A percentile compares a stretch with the other conserved stretches of the same genome.
Evolutionary conservation across 2,797 vertebrate species (phyloP).

Genomic region (Loriculus beryllinus): DNA sequence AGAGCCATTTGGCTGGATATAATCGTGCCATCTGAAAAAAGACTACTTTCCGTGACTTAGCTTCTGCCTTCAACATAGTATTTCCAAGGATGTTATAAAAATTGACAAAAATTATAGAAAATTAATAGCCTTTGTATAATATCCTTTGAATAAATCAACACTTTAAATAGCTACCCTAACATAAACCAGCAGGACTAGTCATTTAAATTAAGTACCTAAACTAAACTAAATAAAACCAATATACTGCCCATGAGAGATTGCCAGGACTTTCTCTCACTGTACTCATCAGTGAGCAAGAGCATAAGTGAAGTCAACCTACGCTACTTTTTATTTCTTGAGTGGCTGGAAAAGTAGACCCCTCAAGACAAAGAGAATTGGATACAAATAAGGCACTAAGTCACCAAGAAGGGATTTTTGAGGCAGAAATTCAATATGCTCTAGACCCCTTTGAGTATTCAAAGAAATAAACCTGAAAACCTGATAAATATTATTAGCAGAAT

Average conservation of each 20-base stretch:
- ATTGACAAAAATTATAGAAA: background rate
- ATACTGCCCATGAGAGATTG: background rate
- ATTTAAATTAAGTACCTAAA: background rate
- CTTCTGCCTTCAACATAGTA: background rate
- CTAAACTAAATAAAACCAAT: background rate
- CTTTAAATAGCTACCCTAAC: background rate
- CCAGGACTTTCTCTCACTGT: background rate
- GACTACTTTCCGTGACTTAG: background rate
- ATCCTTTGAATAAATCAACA: background rate
- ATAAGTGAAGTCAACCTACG: background rate
- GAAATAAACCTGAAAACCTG: slow-evolving; percentile 5
- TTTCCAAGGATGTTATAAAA: background rate
- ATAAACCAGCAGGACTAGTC: background rate
- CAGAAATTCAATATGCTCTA: background rate
- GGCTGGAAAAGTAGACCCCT: background rate
- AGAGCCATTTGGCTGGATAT: background rate
- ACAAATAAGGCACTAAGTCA: background rate
- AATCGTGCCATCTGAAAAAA: background rate
- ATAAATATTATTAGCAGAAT: slow-evolving; percentile 2
- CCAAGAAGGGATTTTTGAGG: background rate
- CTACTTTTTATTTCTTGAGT: background rate
- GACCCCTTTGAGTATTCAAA: slow-evolving; percentile 26
- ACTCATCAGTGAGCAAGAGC: slow-evolving; percentile 1
- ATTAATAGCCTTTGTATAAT: background rate
- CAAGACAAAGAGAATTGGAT: background rate